Evolutionary conservation across 2,113 vertebrate species (phyloP).

Genomic region (Isichthys henryi): DNA sequence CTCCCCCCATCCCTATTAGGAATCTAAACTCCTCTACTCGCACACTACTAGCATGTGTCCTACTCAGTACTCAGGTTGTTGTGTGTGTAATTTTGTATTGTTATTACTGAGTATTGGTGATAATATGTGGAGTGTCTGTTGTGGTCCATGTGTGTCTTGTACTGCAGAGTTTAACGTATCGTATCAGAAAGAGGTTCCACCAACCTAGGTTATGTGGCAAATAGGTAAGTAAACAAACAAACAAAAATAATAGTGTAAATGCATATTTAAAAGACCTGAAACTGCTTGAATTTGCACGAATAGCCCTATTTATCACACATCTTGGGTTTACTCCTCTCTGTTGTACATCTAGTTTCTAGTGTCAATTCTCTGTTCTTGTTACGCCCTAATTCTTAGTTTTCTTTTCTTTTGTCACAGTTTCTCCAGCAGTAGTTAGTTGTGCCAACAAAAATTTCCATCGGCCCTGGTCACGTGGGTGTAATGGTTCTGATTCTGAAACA

Average conservation of each 20-base stretch:
- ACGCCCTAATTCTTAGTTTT: background rate
- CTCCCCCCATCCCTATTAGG: too few relatives aligned
- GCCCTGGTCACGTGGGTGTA: background rate
- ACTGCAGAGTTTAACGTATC: background rate
- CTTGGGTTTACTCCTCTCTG: background rate
- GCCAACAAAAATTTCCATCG: background rate
- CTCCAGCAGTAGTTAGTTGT: background rate
- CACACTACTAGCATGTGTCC: background rate
- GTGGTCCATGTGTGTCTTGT: background rate
- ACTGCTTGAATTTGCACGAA: background rate
- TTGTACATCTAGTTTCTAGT: background rate
- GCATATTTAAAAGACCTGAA: background rate
- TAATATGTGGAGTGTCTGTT: background rate
- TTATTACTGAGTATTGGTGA: background rate
- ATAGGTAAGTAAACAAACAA: background rate
- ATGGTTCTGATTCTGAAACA: background rate
- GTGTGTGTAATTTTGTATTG: background rate
- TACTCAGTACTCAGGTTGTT: background rate
- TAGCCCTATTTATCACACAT: background rate
- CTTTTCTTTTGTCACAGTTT: background rate
- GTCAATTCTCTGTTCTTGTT: background rate
- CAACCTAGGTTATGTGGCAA: background rate
- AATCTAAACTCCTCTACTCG: background rate
- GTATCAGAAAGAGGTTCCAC: background rate
- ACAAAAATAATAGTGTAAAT: background rate